Conservation (phyloP, 2,888 invertebrate species). For the Idaea dimidiata region DNA sequence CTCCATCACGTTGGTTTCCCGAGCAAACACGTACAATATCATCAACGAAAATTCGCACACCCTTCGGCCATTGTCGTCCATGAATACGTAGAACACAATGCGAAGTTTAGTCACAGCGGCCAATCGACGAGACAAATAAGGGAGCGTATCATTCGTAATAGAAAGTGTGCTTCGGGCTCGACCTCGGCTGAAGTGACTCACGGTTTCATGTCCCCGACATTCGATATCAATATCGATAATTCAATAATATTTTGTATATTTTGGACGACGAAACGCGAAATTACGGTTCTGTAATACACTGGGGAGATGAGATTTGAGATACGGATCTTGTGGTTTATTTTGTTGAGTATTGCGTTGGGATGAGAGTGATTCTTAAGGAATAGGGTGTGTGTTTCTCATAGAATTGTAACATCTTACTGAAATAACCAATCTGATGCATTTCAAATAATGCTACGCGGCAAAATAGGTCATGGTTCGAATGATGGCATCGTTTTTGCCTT, state of each 20-base stretch:
- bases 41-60: constrained; percentile 10
- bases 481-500: no score
- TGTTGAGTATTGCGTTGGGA: not conserved
- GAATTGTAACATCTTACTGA: no score
- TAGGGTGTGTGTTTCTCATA: no score
- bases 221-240: constrained; percentile 16
- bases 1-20: not conserved
- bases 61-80: not conserved
- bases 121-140: constrained; percentile 35
- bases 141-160: constrained; percentile 42
- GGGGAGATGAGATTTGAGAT: not conserved
- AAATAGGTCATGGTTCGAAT: no score
- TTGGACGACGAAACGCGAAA: not conserved
- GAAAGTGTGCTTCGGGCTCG: constrained; percentile 48
- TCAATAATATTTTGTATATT: not conserved
- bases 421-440: no score
- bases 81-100: constrained; percentile 19
- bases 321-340: not conserved
- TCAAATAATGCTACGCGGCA: no score
- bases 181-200: constrained; percentile 50
- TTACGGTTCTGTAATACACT: not conserved
- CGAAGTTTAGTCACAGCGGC: constrained; percentile 38
- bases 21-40: constrained; percentile 8
- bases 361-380: not conserved
- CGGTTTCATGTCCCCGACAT: constrained; percentile 29